Percentiles rank a stretch among this genome's conserved stretches.
Conservation (phyloP, 2,797 vertebrate genomes). For the Gadopsis marmoratus region DNA sequence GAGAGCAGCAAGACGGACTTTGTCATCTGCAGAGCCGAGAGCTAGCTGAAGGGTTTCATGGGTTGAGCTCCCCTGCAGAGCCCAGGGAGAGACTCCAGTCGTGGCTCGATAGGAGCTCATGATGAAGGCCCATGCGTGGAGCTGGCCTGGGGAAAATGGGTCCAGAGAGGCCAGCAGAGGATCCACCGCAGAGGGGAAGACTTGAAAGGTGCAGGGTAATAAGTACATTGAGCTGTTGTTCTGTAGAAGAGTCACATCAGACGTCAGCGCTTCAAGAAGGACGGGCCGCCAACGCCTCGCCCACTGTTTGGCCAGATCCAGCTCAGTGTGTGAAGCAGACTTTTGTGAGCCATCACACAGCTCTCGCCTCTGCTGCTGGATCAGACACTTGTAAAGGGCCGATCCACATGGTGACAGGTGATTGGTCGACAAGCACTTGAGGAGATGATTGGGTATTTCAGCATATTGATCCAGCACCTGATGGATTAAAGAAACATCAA, state of each 20-base stretch:
- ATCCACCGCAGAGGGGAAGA: conserved; percentile 82
- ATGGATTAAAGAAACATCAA: conserved; percentile 26
- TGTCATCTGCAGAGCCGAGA: conserved; percentile 85
- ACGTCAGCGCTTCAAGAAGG: conserved; percentile 85
- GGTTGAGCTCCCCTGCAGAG: conserved; percentile 48
- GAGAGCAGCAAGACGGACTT: conserved; percentile 87
- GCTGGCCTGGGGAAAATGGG: conserved; percentile 67
- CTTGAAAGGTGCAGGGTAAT: conserved; percentile 86
- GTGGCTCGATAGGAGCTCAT: conserved; percentile 81
- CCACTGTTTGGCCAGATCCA: conserved; percentile 83
- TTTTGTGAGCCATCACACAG: conserved; percentile 33
- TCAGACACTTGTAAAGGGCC: conserved; percentile 88
- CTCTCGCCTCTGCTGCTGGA: conserved; percentile 85
- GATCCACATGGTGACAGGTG: conserved; percentile 87
- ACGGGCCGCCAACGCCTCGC: conserved; percentile 82
- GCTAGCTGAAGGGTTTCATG: conserved; percentile 82
- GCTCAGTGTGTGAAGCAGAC: conserved; percentile 54
- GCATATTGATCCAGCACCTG: conserved; percentile 87
- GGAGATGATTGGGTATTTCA: conserved; percentile 86
- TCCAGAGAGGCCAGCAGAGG: conserved; percentile 77
- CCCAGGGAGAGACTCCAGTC: conserved; percentile 74
- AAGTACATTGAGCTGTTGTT: conserved; percentile 85
- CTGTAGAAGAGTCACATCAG: conserved; percentile 86
- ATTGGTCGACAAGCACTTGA: conserved; percentile 91
- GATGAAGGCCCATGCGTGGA: conserved; percentile 89